Evolutionary conservation across 2,797 vertebrate species (phyloP).

Genomic region (Heteromormyrus szaboi): DNA sequence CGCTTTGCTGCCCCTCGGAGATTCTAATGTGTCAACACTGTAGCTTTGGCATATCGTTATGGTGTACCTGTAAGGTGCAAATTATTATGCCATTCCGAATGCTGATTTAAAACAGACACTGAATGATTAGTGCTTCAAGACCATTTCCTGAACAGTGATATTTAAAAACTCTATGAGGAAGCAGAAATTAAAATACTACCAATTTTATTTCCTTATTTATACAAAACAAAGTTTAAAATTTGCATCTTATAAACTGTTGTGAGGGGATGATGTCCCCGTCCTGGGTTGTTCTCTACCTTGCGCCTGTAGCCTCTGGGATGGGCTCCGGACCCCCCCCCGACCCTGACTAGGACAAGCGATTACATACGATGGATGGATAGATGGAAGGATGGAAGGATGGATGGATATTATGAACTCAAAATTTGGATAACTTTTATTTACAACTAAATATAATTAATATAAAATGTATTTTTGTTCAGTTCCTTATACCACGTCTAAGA

Average conservation of each 20-base stretch:
- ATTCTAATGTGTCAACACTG: neutral
- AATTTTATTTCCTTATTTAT: neutral
- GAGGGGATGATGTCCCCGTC: neutral
- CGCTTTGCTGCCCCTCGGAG: neutral
- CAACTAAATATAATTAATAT: neutral
- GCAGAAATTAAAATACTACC: neutral
- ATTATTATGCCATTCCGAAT: neutral
- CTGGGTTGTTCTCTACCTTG: neutral
- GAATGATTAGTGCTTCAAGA: neutral
- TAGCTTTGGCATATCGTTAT: neutral
- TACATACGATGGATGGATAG: neutral
- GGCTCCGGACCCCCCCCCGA: neutral
- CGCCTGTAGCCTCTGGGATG: neutral
- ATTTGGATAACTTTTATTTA: neutral
- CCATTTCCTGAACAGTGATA: neutral
- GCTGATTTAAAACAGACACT: neutral
- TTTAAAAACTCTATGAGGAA: neutral
- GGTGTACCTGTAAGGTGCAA: neutral
- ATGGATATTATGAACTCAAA: neutral
- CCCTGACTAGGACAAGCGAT: neutral
- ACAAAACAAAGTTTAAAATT: neutral
- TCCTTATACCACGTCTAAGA: slow-evolving; percentile 20
- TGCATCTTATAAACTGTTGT: neutral
- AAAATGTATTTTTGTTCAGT: neutral
- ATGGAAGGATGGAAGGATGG: neutral